Conservation (phyloP, 2,797 vertebrate species). For the Cercopithecus mitis region DNA sequence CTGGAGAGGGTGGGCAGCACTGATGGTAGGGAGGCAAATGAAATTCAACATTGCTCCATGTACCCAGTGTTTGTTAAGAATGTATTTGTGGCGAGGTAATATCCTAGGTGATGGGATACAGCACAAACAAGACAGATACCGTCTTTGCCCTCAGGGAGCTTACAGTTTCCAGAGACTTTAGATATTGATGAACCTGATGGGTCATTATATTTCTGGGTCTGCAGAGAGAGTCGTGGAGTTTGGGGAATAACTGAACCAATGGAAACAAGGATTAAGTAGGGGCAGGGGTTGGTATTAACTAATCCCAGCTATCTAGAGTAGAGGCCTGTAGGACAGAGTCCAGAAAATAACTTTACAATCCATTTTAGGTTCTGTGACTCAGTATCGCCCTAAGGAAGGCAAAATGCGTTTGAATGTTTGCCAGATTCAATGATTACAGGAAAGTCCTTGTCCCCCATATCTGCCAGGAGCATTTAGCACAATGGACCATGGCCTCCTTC, state of each 20-base stretch:
- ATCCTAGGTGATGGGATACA: background rate
- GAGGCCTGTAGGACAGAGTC: background rate
- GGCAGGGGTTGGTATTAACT: background rate
- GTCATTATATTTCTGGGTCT: background rate
- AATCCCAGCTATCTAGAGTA: background rate
- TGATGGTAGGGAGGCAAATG: too few relatives aligned
- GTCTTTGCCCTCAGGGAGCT: background rate
- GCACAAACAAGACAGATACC: background rate
- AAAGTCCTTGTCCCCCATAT: background rate
- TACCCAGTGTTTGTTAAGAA: background rate
- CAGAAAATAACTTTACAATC: background rate
- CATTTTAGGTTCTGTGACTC: background rate
- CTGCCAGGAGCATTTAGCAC: background rate
- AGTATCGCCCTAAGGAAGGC: background rate
- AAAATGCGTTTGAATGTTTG: background rate
- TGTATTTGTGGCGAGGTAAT: background rate
- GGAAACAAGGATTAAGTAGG: background rate
- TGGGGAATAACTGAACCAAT: background rate
- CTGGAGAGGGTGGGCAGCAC: background rate
- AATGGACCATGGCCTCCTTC: background rate
- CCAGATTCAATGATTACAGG: background rate
- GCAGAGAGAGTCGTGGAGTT: background rate
- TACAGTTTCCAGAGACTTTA: background rate
- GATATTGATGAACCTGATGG: background rate
- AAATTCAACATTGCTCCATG: background rate